These are phyloP conservation scores for Helicoverpa zea DNA, from an alignment of 1,140 invertebrate genomes.

Conservation along the genomic window DNA sequence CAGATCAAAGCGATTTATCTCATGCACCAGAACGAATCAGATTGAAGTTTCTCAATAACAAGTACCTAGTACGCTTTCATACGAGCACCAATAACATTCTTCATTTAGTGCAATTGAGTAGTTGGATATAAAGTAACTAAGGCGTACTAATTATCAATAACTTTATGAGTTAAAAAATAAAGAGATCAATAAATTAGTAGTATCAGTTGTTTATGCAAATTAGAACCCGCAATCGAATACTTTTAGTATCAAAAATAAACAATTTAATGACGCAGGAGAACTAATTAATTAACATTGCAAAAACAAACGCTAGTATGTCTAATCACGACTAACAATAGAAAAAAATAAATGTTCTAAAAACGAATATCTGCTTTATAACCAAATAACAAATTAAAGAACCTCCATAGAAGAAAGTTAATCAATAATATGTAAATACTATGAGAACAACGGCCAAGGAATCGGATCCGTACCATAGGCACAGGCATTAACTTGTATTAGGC, in stretches of 20 bases:
- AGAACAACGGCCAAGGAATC: conserved; percentile 5
- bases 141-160: too few species aligned
- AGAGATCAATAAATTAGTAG: too few species aligned
- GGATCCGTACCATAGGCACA: neutral
- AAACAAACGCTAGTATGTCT: neutral
- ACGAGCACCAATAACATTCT: neutral
- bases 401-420: neutral
- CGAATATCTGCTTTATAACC: neutral
- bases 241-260: neutral
- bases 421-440: neutral
- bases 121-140: neutral
- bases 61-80: neutral
- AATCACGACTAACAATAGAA: neutral
- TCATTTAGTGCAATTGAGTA: neutral
- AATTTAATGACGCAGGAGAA: neutral
- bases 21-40: conserved; percentile 6
- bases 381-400: neutral
- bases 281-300: neutral
- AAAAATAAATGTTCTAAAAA: neutral
- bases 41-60: conserved; percentile 6
- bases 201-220: neutral
- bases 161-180: too few species aligned
- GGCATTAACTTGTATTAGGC: conserved; percentile 31
- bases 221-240: neutral
- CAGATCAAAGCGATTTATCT: conserved; percentile 24